Base-by-base conservation (phyloP, 1,140 invertebrate species). In the Mycetomoellerius zeteki region DNA sequence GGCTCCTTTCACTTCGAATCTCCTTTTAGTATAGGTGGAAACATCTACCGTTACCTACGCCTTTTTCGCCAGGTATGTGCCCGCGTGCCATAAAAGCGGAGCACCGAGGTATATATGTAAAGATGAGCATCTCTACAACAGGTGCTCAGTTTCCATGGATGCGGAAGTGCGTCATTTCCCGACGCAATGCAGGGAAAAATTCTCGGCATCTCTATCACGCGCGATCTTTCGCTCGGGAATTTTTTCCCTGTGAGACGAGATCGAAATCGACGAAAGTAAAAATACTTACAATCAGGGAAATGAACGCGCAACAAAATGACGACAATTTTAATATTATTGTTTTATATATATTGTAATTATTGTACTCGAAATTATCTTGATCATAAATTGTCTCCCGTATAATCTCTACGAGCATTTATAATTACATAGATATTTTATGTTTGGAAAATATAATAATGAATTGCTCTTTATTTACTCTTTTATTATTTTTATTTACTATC, bases 1-100 rank as follows among this genome's bases (percentile, higher is more conserved):
- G 85, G 54, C 73, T 78, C 88, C 88, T 90, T 90, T 90, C 89
- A 90, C 89, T 90, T 89, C 73, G 85, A 90, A 77, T 62, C 85
- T 89, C 85, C 85, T 90, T 89, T 89, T 69, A 90, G 72, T 87
- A 89, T 80, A 90, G 89, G 88, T 90, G 85, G 88, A 89, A 89
- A 89, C 85, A 89, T 90, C 88, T 90, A 90, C 89, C 85, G 88
- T 90, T 89, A 89, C 88, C 77, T 89, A 89, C 56, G 78, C 85
- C 75, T 67, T 78, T 43, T 84, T 47, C 84, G 84, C 62, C 69
- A 86, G 84, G 88, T 76, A 89, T 89, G 84, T 89, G 64, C 62
- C 69, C 58, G 88, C 71, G 60, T 86, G 76, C 84, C 84, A 86
- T 89, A 89, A 89, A 89, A 89, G 88, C 88, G 73, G 88, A 89